Evolutionary conservation across 2,888 invertebrate genomes (phyloP), one percentile per base, ranked within the genome.

Genomic region (Mayetiola destructor): DNA sequence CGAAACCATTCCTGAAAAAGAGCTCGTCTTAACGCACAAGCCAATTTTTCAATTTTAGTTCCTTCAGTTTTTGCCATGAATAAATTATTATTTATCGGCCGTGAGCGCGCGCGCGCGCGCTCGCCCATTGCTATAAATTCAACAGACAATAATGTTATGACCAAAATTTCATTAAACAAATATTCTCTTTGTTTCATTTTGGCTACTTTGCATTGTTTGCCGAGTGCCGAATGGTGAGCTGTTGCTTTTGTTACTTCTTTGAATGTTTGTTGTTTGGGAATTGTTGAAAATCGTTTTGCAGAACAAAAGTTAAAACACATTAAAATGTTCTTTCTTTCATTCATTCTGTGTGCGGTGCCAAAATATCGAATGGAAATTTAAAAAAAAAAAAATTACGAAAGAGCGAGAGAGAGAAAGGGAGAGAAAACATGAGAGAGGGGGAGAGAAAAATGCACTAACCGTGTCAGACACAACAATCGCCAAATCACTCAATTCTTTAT

Each of bases 131-230:
- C n/a, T n/a, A n/a, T n/a, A n/a, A n/a, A n/a, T n/a, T n/a, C n/a
- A n/a, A n/a, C n/a, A n/a, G n/a, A n/a, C n/a, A n/a, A n/a, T n/a
- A n/a, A n/a, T n/a, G n/a, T n/a, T n/a, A n/a, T n/a, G n/a, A n/a
- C n/a, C n/a, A n/a, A n/a, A n/a, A n/a, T n/a, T n/a, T n/a, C n/a
- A n/a, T n/a, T 14, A 21, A 42, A 48, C 37, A 48, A n/a, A 48
- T 48, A 48, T 27, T 48, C 27, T 48, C 48, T 48, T 48, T 48
- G 48, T 48, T 48, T 48, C 48, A 27, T 48, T 48, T 27, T 48
- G 9, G 48, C 20, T 48, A 27, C 48, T 48, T 48, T 48, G 48
- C 27, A 23, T 48, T 27, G 23, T 48, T 48, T 48, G 5, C n/a
- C n/a, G n/a, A n/a, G n/a, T n/a, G n/a, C n/a, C n/a, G n/a, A n/a